Percentiles rank a stretch among this genome's conserved stretches.
Conservation (phyloP, 35 echinoderm and acorn worm genomes). For the Anneissia japonica region DNA sequence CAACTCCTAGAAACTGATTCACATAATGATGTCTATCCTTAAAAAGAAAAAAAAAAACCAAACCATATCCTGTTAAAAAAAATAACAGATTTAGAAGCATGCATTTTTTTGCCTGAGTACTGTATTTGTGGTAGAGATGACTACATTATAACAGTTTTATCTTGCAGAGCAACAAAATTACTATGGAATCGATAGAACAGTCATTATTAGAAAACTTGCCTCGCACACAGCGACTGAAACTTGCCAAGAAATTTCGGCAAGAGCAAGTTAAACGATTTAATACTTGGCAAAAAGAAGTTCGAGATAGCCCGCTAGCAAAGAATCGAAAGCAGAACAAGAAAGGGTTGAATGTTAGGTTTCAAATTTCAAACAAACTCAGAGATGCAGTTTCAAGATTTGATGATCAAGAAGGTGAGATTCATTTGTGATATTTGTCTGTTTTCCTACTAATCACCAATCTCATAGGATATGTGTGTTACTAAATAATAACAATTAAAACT, state of each 20-base stretch:
- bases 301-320: not conserved
- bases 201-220: conserved; percentile 16
- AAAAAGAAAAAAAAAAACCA: no score
- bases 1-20: no score
- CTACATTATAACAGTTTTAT: no score
- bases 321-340: conserved; percentile 29
- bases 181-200: conserved; percentile 14
- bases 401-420: conserved; percentile 68
- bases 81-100: no score
- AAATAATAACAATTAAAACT: no score
- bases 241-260: conserved; percentile 68
- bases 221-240: conserved; percentile 50
- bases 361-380: conserved; percentile 36
- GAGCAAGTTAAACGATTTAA: conserved; percentile 72
- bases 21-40: no score
- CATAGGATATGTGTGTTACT: no score
- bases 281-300: conserved; percentile 27
- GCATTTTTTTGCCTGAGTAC: no score
- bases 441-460: no score
- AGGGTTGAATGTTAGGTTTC: conserved; percentile 42
- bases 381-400: conserved; percentile 74
- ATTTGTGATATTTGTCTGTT: no score
- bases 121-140: no score
- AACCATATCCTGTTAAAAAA: no score
- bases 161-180: not conserved